Evolutionary conservation across 2,888 invertebrate genomes (phyloP).

Genomic region (Agrilus cyanescens): DNA sequence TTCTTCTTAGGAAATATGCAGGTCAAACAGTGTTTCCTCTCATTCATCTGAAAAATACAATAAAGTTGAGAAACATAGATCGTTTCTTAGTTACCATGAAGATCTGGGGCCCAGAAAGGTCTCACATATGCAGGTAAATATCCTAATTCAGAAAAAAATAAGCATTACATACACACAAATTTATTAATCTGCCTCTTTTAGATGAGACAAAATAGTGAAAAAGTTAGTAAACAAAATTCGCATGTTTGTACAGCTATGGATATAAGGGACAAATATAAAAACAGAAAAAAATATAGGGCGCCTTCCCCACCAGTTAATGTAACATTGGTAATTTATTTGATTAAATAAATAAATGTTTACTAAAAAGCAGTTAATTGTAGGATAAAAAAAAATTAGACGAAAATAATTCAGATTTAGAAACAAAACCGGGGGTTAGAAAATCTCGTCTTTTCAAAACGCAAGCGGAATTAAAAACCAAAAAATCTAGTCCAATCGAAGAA

Average conservation of each 20-base stretch:
- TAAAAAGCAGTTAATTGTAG: too few species aligned
- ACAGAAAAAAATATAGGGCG: constrained; percentile 67
- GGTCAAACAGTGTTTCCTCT: constrained; percentile 15
- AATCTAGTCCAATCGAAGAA: constrained; percentile 21
- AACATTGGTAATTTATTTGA: constrained; percentile 19
- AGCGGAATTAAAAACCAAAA: constrained; percentile 52
- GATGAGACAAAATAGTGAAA: constrained; percentile 16
- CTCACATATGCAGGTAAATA: too few species aligned
- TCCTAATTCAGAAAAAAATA: too few species aligned
- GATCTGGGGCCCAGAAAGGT: constrained; percentile 15
- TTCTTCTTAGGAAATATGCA: constrained; percentile 12
- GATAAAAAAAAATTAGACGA: too few species aligned
- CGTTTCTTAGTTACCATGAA: constrained; percentile 9
- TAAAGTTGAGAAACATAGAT: constrained; percentile 6
- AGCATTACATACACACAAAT: too few species aligned
- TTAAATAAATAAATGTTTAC: neutral
- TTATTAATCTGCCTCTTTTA: too few species aligned
- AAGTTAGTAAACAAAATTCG: constrained; percentile 27
- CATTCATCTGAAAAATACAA: constrained; percentile 12
- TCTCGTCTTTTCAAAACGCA: constrained; percentile 62
- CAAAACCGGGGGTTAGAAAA: constrained; percentile 37
- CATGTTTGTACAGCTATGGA: constrained; percentile 16
- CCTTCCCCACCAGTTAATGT: constrained; percentile 46
- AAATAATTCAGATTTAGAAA: constrained; percentile 6
- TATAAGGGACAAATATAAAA: constrained; percentile 39